Conservation (phyloP, 2,797 vertebrate genomes). For the Perdix hodgsoniae region DNA sequence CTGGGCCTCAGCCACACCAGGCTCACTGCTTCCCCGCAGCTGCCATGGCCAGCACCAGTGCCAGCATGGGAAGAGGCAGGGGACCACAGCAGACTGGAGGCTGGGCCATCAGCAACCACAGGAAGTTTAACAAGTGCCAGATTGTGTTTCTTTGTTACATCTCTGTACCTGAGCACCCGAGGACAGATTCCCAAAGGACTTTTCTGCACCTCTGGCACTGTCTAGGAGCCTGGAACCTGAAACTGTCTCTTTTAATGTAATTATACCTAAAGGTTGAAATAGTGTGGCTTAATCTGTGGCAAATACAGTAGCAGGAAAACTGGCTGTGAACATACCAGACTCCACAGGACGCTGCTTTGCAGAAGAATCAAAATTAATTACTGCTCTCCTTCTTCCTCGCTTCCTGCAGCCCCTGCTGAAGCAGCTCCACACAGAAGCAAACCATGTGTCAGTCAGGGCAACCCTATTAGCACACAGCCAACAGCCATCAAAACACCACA, state of each 20-base stretch:
- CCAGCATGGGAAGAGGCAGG: neutral
- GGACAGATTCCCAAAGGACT: neutral
- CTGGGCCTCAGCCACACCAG: neutral
- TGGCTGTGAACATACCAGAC: neutral
- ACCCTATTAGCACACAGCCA: neutral
- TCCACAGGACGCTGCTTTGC: neutral
- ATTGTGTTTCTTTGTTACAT: neutral
- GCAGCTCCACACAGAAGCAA: neutral
- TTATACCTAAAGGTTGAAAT: neutral
- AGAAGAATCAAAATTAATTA: neutral
- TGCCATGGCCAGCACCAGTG: neutral
- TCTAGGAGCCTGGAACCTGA: neutral
- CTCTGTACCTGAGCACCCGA: neutral
- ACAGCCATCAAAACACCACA: neutral
- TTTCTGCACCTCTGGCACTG: accelerated
- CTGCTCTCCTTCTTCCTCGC: neutral
- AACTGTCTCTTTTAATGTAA: neutral
- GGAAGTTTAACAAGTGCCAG: neutral
- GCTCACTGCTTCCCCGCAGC: neutral
- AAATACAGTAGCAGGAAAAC: neutral
- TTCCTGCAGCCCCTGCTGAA: neutral
- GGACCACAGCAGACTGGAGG: too few relatives aligned
- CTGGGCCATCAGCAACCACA: neutral
- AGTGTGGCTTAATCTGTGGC: neutral
- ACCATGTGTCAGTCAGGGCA: accelerated